phyloP scores from a whole-genome alignment of 2,113 vertebrate genomes.

The Phocoena phocoena region DNA sequence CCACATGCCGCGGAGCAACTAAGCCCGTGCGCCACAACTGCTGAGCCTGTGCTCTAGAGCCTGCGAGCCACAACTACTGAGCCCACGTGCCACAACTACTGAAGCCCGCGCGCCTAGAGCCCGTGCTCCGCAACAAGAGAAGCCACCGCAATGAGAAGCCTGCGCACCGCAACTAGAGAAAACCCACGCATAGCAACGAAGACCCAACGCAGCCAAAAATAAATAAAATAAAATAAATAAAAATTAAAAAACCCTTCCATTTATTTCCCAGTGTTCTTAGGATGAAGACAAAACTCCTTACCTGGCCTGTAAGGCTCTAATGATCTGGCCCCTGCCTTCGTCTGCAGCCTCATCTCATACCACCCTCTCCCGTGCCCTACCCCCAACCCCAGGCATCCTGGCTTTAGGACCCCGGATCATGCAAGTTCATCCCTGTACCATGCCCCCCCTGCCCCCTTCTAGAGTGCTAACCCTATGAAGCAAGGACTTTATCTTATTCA shows the following conservation, averaged over 20 bases:
- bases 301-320: background rate
- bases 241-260: background rate
- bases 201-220: no score
- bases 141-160: no score
- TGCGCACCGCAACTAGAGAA: no score
- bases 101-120: no score
- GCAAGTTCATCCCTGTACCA: background rate
- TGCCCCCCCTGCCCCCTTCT: background rate
- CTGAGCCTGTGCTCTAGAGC: no score
- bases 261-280: background rate
- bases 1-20: no score
- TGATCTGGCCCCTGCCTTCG: background rate
- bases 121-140: no score
- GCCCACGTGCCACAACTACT: no score
- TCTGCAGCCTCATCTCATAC: background rate
- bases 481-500: background rate
- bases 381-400: background rate
- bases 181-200: no score
- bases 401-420: background rate
- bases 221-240: no score
- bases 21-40: no score
- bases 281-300: background rate
- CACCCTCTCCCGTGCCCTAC: background rate
- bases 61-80: no score
- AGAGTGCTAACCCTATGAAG: slow-evolving; percentile 13